Evolutionary conservation across 2,113 vertebrate species (phyloP), one percentile per base, ranked within the genome.

Genomic region (Clarias gariepinus): DNA sequence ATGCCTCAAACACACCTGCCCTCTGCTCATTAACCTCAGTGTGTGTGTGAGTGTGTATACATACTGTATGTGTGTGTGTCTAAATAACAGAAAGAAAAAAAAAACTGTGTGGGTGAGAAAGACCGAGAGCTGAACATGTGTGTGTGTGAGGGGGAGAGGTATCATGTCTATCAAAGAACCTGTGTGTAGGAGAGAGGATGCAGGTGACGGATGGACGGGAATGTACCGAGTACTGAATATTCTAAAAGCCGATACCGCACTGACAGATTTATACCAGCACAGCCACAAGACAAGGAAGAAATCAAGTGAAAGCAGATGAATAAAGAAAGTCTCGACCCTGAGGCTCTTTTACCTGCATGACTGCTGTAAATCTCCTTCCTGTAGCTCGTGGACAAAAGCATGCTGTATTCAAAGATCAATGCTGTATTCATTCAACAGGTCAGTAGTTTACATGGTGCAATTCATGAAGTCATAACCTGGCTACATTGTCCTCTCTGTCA

Each of bases 1-100:
- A 79, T 81, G 84, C 86, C 89, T 86, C 86, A 69, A 87, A 88
- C 86, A 87, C 89, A 89, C 89, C 89, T 88, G 86, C 89, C 89
- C 82, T 84, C 86, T 84, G 84, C 84, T 88, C 86, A 89, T 89
- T 89, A 89, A 88, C 86, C 84, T 85, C 78, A 85, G 30, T 4
- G 57, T 74, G 25, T 81, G 83, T 66, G 63, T 4, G 63, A 28
- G 55, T 25, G 69, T 63, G 73, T 60, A 33, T 36, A 53, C 9
- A 47, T 74, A 25, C 19, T 53, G 47, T 52, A 15, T 82, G 81
- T 68, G 61, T 53, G 61, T 69, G 83, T 61, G 33, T 28, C 21
- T n/a, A 41, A 52, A 79, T 68, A 85, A 69, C 41, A 25, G 68
- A 63, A 57, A 30, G 28, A 71, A 3, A 79, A 58, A 85, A 63